A percentile compares a stretch with the other conserved stretches of the same genome.
Conservation (phyloP, 1,140 invertebrate species). For the Drosophila persimilis region DNA sequence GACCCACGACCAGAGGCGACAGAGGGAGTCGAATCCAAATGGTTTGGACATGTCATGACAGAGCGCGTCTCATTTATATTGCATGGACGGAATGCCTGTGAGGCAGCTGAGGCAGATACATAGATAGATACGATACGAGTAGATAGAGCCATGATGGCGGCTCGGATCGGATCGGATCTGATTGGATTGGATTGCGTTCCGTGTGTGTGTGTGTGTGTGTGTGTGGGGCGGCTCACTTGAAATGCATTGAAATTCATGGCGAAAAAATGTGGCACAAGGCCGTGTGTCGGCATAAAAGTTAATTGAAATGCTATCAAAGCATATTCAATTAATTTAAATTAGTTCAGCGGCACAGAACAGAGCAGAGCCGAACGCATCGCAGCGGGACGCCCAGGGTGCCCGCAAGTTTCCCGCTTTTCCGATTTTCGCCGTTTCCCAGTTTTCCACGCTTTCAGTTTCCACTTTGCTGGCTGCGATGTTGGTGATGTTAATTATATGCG, state of each 20-base stretch:
- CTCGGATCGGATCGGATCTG: no score
- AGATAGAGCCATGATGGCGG: background rate
- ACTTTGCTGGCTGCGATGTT: constrained; percentile 25
- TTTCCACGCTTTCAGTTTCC: constrained; percentile 28
- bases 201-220: no score
- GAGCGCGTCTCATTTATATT: constrained; percentile 68
- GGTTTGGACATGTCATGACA: constrained; percentile 56
- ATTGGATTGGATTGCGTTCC: no score
- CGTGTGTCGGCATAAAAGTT: constrained; percentile 58
- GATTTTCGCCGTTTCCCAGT: no score
- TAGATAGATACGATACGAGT: constrained; percentile 23
- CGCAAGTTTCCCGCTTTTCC: constrained; percentile 20
- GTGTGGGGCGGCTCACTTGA: constrained; percentile 30
- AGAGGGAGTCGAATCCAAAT: constrained; percentile 20
- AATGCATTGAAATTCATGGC: constrained; percentile 55
- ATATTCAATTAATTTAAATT: constrained; percentile 82
- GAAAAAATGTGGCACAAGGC: constrained; percentile 58
- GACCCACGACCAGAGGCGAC: constrained; percentile 20
- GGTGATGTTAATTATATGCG: constrained; percentile 66
- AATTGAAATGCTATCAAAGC: constrained; percentile 80
- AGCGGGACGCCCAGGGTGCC: constrained; percentile 20
- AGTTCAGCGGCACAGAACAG: constrained; percentile 58
- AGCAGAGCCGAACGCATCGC: constrained; percentile 43
- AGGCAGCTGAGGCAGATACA: constrained; percentile 7
- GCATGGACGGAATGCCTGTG: constrained; percentile 48